Base-by-base conservation (phyloP, 2,113 vertebrate genomes). In the Chamaea fasciata region DNA sequence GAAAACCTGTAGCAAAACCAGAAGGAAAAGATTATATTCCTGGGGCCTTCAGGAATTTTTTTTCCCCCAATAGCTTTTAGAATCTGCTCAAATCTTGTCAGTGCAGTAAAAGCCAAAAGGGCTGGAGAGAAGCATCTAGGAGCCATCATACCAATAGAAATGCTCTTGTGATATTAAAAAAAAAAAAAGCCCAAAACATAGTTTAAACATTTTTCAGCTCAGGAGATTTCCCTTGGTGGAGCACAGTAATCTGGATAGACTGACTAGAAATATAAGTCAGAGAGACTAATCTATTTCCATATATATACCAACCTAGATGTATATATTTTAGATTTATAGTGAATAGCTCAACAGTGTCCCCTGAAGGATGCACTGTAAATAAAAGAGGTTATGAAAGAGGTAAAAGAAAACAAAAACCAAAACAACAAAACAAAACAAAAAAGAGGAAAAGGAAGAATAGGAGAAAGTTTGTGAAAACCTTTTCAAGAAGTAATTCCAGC, bases 281-380 rank as follows among this genome's bases (percentile, higher is more conserved):
- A 82, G 27, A 62, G 37, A 47, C 23, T 59, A 49, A 83, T 80
- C 55, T 55, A 12, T 83, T 83, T 83, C 65, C 28, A 47, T 55
- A 60, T 26, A 62, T 56, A 74, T 18, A 60, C 41, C 27, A 83
- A 53, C 31, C 13, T 62, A 24, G 21, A 78, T 81, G 39, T 93
- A 83, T 92, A 21, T 41, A 55, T 87, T 83, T 92, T 63, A 67
- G 33, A n/a, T 90, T 56, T 86, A 86, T 87, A 78, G 60, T 31
- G 77, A 67, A 75, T 89, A 92, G 91, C 83, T 96, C 91, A 95
- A 95, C 60, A 89, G 80, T 94, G 94, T 95, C 94, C 92, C 86
- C 94, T 91, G 76, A 96, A 96, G 92, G 80, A 87, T 68, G 42
- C 35, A 44, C 22, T 71, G 59, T 91, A 96, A 91, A 88, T 57